Evolutionary conservation across 53 echinoderm and acorn worm genomes (phyloP).

Genomic region (Paelopatides confundens): DNA sequence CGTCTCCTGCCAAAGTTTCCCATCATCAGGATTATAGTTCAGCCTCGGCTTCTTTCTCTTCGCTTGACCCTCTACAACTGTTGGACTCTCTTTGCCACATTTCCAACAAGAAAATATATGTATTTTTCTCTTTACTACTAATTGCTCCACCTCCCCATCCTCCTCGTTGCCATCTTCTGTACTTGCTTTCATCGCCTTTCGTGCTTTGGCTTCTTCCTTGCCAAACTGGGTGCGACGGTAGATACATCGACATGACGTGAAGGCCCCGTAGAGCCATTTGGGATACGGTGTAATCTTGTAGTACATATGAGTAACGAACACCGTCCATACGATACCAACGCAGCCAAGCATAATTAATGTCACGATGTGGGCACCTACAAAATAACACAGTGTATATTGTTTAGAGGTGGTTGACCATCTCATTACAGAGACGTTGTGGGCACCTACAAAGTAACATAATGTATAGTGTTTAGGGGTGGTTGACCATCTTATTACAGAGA

Average conservation of each 20-base stretch:
- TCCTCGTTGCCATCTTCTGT: neutral
- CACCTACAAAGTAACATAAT: too few species aligned
- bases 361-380: constrained; percentile 30
- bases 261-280: constrained; percentile 16
- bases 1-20: constrained; percentile 38
- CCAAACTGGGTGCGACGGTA: constrained; percentile 31
- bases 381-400: neutral
- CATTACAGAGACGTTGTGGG: too few species aligned
- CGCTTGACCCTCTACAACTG: neutral
- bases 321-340: constrained; percentile 28
- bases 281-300: constrained; percentile 29
- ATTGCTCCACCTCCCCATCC: neutral
- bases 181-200: neutral
- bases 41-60: neutral
- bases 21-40: constrained; percentile 16
- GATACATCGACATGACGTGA: constrained; percentile 10
- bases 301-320: neutral
- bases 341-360: constrained; percentile 26
- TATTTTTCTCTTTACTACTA: neutral
- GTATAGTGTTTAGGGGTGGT: too few species aligned
- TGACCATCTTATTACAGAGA: too few species aligned
- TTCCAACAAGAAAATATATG: constrained; percentile 27
- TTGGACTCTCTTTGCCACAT: constrained; percentile 17
- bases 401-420: too few species aligned
- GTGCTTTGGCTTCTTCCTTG: constrained; percentile 31